Conservation (phyloP, 2,888 invertebrate species). For the Gonocerus acuteangulatus region DNA sequence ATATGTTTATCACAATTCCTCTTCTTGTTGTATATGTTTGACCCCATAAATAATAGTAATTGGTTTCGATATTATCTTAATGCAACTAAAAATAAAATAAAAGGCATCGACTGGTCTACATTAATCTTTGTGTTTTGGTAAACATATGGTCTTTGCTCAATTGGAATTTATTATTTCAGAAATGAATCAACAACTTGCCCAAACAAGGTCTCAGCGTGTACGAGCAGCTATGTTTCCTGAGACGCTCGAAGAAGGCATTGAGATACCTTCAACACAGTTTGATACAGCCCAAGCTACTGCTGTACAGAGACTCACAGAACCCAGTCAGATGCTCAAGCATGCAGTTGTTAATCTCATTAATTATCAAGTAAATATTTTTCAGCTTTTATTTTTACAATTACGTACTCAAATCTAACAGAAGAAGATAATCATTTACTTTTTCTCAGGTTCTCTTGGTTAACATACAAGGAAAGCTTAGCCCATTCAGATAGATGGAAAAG, state of each 20-base stretch:
- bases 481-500: too few relatives aligned
- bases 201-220: slow-evolving; percentile 92
- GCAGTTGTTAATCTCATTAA: slow-evolving; percentile 97
- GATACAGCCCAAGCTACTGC: slow-evolving; percentile 92
- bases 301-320: slow-evolving; percentile 90
- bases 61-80: too few relatives aligned
- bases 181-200: slow-evolving; percentile 92
- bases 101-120: too few relatives aligned
- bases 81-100: too few relatives aligned
- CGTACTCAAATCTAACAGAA: too few relatives aligned
- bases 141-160: neutral
- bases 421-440: too few relatives aligned
- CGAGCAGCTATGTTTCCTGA: slow-evolving; percentile 99
- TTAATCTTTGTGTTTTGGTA: neutral
- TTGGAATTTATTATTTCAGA: slow-evolving; percentile 48
- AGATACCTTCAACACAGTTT: slow-evolving; percentile 96
- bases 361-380: slow-evolving; percentile 70
- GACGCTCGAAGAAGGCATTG: slow-evolving; percentile 91
- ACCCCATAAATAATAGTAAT: too few relatives aligned
- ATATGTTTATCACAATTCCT: too few relatives aligned
- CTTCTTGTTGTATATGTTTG: too few relatives aligned
- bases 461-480: too few relatives aligned
- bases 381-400: neutral
- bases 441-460: too few relatives aligned
- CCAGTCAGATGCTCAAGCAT: slow-evolving; percentile 95